A percentile compares a stretch with the other conserved stretches of the same genome.
phyloP scores from a whole-genome alignment of 2,113 vertebrate species.

The Pseudolaguvia tuberculata region DNA sequence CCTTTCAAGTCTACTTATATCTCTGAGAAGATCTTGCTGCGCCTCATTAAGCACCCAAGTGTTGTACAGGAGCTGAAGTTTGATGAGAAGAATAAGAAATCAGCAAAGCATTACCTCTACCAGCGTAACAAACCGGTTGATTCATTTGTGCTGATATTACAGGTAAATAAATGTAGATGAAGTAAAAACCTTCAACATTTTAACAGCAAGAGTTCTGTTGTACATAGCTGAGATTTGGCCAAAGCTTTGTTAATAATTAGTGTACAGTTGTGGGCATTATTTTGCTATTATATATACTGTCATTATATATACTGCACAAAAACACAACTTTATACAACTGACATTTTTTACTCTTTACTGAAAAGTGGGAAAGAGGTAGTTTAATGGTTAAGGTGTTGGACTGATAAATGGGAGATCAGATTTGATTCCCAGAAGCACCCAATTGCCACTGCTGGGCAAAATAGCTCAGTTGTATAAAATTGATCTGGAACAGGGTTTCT shows the following conservation, averaged over 20 bases:
- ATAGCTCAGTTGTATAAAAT: no score
- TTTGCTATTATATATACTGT: no score
- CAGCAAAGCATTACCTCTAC: constrained; percentile 85
- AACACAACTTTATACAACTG: neutral
- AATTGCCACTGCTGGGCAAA: no score
- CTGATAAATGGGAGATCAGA: no score
- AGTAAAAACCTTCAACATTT: neutral
- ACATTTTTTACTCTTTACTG: neutral
- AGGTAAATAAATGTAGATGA: constrained; percentile 67
- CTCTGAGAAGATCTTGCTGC: constrained; percentile 92
- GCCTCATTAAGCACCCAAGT: constrained; percentile 88
- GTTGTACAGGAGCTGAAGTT: constrained; percentile 92
- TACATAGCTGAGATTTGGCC: neutral
- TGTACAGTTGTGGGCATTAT: neutral
- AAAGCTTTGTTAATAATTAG: neutral
- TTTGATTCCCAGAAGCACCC: no score
- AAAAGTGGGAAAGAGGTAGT: no score
- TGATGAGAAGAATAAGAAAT: constrained; percentile 83
- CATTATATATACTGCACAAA: neutral
- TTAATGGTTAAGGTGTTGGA: no score
- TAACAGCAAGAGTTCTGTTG: neutral
- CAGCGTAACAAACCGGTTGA: constrained; percentile 89
- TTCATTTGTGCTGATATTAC: constrained; percentile 89
- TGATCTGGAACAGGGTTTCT: no score
- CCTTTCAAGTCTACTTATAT: constrained; percentile 85